Evolutionary conservation across 2,888 invertebrate species (phyloP), one percentile per base, ranked within the genome.

Genomic region (Pachymerium ferrugineum): DNA sequence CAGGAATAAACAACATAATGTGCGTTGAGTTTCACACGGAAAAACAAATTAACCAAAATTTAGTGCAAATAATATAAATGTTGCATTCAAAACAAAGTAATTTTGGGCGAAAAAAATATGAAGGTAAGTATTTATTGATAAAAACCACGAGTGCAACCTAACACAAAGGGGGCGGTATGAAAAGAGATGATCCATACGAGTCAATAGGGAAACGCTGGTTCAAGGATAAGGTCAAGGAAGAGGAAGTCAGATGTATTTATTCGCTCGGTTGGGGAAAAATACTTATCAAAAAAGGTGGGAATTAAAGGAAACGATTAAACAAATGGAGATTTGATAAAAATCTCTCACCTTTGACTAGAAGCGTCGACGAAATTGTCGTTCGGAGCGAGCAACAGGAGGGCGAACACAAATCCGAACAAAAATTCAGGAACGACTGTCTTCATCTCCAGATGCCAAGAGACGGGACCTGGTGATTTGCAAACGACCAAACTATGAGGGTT

Each of bases 381-480:
- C 33, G 31, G 70, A 31, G 70, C 16, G 70, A 70, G 70, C 70
- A 70, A 70, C 70, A 70, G 70, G 70, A 70, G 31, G 70, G 31
- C 70, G 70, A 70, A 22, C 22, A 70, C 22, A 19, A 70, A 70
- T 70, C 70, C 70, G 31, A 70, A 33, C 70, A 70, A 35, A 25
- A 31, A 70, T 29, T 70, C 70, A 30, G 70, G 70, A 33, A 35
- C 70, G 70, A 31, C 70, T 70, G 70, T 70, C 70, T 70, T 70
- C 70, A 70, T 70, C 33, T 70, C 70, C 70, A 70, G 68, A 22
- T 16, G 6, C 47, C 47, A 47, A 35, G 31, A 70, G 31, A 33
- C 29, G 19, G 68, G 68, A 31, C n/a, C 29, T 29, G 68, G 68
- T 29, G 68, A 28, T 30, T 68, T 31, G 31, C 68, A 31, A 25